phyloP scores from a whole-genome alignment of 2,888 invertebrate genomes.

The Rhamnusium bicolor region DNA sequence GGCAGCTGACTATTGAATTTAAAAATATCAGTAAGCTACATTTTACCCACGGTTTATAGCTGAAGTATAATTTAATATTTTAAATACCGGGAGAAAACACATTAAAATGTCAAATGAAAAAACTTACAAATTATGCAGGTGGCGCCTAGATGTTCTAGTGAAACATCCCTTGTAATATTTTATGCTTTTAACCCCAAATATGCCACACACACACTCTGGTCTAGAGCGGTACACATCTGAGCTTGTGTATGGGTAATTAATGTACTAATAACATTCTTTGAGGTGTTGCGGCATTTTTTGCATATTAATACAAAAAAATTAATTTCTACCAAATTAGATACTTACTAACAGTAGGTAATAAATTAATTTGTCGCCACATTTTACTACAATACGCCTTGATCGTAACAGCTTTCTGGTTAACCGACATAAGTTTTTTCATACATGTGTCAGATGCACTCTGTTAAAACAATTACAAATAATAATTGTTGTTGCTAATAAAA shows the following conservation, averaged over 20 bases:
- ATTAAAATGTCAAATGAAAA: background rate
- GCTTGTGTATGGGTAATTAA: background rate
- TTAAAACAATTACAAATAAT: too few relatives aligned
- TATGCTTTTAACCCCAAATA: background rate
- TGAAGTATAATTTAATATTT: background rate
- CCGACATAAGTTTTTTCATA: background rate
- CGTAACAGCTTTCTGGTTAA: background rate
- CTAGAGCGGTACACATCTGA: background rate
- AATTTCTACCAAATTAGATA: background rate
- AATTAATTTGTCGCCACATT: background rate
- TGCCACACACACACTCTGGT: background rate
- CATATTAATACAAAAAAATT: background rate
- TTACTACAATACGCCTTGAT: background rate
- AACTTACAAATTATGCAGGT: background rate
- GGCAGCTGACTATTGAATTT: too few relatives aligned
- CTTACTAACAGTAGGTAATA: background rate
- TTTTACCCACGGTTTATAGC: background rate
- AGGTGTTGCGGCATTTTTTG: background rate
- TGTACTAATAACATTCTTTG: background rate
- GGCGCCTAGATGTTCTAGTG: background rate
- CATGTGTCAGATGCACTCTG: too few relatives aligned
- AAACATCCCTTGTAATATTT: background rate
- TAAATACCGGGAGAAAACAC: background rate
- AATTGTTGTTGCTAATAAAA: too few relatives aligned
- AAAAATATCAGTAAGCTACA: background rate